Conservation (phyloP, 2,797 vertebrate species). For the Serranus cabrilla region DNA sequence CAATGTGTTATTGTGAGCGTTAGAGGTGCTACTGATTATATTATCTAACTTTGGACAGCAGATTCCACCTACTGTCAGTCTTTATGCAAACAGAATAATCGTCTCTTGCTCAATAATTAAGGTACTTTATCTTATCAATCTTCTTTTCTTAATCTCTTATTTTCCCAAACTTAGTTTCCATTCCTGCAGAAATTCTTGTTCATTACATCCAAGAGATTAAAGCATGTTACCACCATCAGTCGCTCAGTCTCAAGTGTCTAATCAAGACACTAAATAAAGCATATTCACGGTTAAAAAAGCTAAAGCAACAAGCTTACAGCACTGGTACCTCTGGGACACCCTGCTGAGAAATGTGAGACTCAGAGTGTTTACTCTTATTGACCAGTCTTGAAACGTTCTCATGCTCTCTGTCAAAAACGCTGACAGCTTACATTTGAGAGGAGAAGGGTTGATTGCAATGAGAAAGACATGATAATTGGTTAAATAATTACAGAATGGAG, state of each 20-base stretch:
- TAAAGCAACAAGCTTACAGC: conserved; percentile 14
- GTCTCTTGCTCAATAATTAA: too few species aligned
- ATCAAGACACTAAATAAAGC: background rate
- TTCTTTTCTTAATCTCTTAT: background rate
- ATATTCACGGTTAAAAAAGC: background rate
- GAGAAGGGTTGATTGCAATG: conserved; percentile 7
- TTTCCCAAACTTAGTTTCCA: conserved; percentile 9
- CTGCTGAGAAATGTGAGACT: conserved; percentile 30
- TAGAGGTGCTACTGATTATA: too few species aligned
- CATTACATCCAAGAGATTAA: background rate
- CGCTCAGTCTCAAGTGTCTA: background rate
- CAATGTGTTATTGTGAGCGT: too few species aligned
- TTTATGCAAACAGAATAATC: background rate
- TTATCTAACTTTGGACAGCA: background rate
- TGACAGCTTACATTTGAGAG: conserved; percentile 18
- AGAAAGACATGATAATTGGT: conserved; percentile 22
- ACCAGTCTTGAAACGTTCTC: conserved; percentile 52
- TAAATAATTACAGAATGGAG: conserved; percentile 25
- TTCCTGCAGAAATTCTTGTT: conserved; percentile 5
- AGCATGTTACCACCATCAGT: conserved; percentile 6
- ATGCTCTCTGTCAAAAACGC: conserved; percentile 35
- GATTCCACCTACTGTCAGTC: background rate
- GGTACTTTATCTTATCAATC: background rate
- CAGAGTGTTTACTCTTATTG: conserved; percentile 18
- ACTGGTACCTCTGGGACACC: conserved; percentile 27